These are phyloP conservation scores for Syngnathus rostellatus DNA, from an alignment of 2,797 vertebrate genomes.

Conservation along the genomic window DNA sequence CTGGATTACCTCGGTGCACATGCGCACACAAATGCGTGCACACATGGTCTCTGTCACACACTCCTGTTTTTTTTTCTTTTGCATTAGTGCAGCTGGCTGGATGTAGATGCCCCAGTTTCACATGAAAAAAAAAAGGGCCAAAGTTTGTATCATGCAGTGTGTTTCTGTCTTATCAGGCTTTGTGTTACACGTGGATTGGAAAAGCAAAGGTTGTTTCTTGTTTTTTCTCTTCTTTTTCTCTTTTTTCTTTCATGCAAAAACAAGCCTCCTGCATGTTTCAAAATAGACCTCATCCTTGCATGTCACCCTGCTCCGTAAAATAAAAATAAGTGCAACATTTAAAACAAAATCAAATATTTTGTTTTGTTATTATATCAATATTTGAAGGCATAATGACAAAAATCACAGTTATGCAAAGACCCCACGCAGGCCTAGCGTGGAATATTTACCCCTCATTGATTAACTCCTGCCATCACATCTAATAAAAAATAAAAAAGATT, in stretches of 20 bases:
- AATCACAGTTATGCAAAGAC: no score
- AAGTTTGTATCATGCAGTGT: slow-evolving; percentile 21
- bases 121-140: slow-evolving; percentile 42
- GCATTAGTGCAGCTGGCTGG: slow-evolving; percentile 37
- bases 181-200: slow-evolving; percentile 8
- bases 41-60: slow-evolving; percentile 18
- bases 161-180: slow-evolving; percentile 31
- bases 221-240: no score
- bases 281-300: background rate
- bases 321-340: no score
- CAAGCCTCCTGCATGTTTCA: no score
- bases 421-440: background rate
- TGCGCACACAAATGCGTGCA: slow-evolving; percentile 16
- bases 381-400: no score
- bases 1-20: background rate
- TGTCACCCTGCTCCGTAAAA: no score
- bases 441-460: background rate
- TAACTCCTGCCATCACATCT: background rate
- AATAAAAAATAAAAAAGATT: background rate
- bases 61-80: slow-evolving; percentile 18
- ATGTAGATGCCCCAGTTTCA: slow-evolving; percentile 49
- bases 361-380: no score
- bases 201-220: slow-evolving; percentile 9
- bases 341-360: no score
- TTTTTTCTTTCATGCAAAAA: no score